Evolutionary conservation across 1,140 invertebrate genomes (phyloP).

Genomic region (Archegozetes longisetosus): DNA sequence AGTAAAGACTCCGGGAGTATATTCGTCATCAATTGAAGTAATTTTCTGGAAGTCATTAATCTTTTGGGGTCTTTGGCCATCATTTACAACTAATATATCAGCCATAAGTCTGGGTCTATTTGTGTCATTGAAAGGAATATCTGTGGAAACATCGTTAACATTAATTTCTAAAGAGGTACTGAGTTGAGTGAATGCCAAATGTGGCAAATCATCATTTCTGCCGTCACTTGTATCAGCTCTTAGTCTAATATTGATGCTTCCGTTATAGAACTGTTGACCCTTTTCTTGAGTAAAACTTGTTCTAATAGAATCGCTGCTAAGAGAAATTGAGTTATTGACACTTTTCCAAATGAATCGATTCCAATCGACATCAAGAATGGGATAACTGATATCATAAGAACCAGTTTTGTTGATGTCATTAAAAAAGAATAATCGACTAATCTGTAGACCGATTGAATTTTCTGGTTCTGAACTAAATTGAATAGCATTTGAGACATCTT

Average conservation of each 20-base stretch:
- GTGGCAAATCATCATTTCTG: neutral
- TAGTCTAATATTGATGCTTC: neutral
- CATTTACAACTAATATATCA: neutral
- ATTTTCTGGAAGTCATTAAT: no score
- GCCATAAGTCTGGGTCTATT: neutral
- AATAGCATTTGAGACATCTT: neutral
- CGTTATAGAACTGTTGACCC: neutral
- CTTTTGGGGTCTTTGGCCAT: neutral
- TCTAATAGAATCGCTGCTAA: no score
- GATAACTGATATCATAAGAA: neutral
- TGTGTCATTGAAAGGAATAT: neutral
- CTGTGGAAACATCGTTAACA: neutral
- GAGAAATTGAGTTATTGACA: neutral
- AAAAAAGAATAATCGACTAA: neutral
- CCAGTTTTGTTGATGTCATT: neutral
- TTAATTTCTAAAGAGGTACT: neutral
- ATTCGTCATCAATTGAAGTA: conserved; percentile 46
- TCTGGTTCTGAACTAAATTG: neutral
- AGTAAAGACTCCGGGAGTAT: conserved; percentile 50
- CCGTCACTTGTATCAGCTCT: neutral
- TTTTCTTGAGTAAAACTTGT: neutral
- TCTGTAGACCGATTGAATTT: neutral
- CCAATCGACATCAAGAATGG: neutral
- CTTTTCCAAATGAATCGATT: neutral
- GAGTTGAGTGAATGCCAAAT: neutral